These are phyloP conservation scores for Gymnoscopelus braueri DNA, from an alignment of 2,797 vertebrate genomes.

Conservation along the genomic window DNA sequence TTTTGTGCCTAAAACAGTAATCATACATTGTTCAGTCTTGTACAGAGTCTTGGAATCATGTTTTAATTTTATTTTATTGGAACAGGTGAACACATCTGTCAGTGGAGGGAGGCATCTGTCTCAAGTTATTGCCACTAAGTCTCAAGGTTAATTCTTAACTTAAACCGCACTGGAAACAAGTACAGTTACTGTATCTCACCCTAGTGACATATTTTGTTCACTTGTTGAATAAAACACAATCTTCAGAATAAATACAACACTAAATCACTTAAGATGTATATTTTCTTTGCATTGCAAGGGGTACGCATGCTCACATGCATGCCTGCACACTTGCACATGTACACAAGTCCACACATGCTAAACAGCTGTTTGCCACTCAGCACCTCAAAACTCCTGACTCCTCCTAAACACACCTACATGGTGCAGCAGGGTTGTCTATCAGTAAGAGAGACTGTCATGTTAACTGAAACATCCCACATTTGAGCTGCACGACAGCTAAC, in stretches of 20 bases:
- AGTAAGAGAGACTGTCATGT: slow-evolving; percentile 23
- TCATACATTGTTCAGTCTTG: neutral
- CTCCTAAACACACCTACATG: slow-evolving; percentile 16
- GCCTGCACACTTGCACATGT: slow-evolving; percentile 2
- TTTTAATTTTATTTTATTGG: neutral
- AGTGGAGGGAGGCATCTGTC: neutral
- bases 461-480: slow-evolving; percentile 31
- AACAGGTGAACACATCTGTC: neutral
- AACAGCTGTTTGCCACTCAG: slow-evolving; percentile 25
- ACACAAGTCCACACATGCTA: slow-evolving; percentile 12
- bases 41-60: neutral
- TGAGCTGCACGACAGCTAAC: slow-evolving; percentile 8
- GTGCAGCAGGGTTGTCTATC: slow-evolving; percentile 35
- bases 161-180: no score
- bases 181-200: no score
- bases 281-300: neutral
- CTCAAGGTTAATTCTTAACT: neutral
- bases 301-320: neutral
- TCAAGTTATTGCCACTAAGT: neutral
- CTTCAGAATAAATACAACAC: neutral
- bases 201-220: neutral
- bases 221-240: neutral
- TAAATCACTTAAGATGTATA: neutral
- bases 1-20: slow-evolving; percentile 13
- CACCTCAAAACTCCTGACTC: neutral